A percentile compares a stretch with the other conserved stretches of the same genome.
Evolutionary conservation across 2,113 vertebrate species (phyloP).

Genomic region (Psephotus haematonotus): DNA sequence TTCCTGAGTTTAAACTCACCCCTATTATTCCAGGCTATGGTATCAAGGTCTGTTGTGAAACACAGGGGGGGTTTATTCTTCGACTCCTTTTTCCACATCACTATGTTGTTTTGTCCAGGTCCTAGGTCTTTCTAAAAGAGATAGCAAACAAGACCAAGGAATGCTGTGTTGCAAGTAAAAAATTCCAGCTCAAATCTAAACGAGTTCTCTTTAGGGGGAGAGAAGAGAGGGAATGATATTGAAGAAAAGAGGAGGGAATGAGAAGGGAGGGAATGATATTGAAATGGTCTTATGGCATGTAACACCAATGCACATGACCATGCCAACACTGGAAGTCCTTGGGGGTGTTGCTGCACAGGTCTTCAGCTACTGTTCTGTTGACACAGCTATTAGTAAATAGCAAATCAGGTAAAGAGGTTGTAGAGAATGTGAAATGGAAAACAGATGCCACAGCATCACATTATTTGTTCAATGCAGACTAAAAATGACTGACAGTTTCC

Average conservation of each 20-base stretch:
- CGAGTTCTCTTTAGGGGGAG: not conserved
- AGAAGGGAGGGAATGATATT: not conserved
- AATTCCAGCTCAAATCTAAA: not conserved
- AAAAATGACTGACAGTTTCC: conserved; percentile 24
- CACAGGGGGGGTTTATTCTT: not conserved
- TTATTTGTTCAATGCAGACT: not conserved
- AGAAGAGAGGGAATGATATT: not conserved
- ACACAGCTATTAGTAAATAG: not conserved
- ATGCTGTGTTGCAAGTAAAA: not conserved
- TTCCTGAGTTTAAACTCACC: not conserved
- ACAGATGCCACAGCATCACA: not conserved
- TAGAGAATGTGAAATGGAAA: not conserved
- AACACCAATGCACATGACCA: not conserved
- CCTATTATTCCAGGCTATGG: not conserved
- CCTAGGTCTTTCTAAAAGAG: not conserved
- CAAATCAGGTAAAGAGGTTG: not conserved
- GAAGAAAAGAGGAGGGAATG: not conserved
- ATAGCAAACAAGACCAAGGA: not conserved
- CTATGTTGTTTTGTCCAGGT: not conserved
- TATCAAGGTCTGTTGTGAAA: not conserved
- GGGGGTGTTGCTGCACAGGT: not conserved
- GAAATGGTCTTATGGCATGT: not conserved
- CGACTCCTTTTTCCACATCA: not conserved
- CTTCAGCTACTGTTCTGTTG: not conserved
- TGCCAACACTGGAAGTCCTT: not conserved